A percentile compares a stretch with the other conserved stretches of the same genome.
Conservation (phyloP, 2,113 vertebrate genomes). For the Amia ocellicauda region DNA sequence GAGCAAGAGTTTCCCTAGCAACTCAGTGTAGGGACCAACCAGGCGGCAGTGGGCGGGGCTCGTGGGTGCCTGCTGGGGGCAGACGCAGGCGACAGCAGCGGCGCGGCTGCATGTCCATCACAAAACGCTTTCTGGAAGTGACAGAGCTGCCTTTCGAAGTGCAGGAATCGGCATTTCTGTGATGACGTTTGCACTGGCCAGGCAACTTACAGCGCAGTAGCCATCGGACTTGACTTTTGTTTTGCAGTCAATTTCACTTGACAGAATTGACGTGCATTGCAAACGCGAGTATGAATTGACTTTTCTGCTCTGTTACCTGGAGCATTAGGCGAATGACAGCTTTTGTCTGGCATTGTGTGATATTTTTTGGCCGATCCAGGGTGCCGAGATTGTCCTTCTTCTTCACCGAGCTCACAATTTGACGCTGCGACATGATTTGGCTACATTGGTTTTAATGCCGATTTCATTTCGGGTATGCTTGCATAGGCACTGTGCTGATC, state of each 20-base stretch:
- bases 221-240: not conserved
- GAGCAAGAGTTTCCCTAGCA: conserved; percentile 48
- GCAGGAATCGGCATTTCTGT: not conserved
- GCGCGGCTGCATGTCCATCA: not conserved
- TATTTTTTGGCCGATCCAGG: no score
- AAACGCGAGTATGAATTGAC: not conserved
- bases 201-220: not conserved
- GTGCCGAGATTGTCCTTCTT: no score
- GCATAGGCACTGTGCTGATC: no score
- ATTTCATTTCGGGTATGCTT: no score
- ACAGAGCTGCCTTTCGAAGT: not conserved
- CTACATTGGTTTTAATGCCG: no score
- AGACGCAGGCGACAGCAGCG: conserved; percentile 13
- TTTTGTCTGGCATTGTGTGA: no score
- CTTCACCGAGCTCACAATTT: no score
- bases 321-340: no score
- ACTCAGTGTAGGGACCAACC: conserved; percentile 46
- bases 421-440: no score
- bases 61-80: not conserved
- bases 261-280: not conserved
- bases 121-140: no score
- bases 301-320: no score
- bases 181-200: not conserved
- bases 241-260: not conserved
- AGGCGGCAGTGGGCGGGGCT: conserved; percentile 14